These are phyloP conservation scores for Scaptomyza graminum DNA, from an alignment of 1,140 invertebrate species.

Conservation along the genomic window DNA sequence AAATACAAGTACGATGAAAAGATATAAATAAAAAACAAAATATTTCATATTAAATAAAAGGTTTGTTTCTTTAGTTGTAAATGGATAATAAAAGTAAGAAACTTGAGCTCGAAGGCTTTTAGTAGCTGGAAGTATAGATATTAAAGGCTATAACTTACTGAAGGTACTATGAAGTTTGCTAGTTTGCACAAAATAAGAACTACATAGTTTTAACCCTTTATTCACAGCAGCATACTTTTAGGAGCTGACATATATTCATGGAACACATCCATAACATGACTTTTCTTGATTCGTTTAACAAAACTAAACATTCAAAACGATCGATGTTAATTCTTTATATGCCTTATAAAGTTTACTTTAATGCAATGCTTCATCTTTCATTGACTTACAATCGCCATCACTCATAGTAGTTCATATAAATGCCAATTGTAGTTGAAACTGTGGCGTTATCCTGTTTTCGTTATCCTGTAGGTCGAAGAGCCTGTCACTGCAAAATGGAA, in stretches of 20 bases:
- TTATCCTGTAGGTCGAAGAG: slow-evolving; percentile 16
- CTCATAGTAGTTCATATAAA: background rate
- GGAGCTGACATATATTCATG: background rate
- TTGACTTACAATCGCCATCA: background rate
- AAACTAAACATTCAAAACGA: too few relatives aligned
- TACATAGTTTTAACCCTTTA: background rate
- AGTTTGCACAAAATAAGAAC: too few relatives aligned
- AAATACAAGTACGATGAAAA: slow-evolving; percentile 66
- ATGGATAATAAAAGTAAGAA: too few relatives aligned
- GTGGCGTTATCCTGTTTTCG: slow-evolving; percentile 8
- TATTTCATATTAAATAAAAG: slow-evolving; percentile 70
- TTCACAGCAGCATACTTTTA: slow-evolving; percentile 50
- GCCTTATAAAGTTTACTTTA: background rate
- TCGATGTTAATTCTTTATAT: background rate
- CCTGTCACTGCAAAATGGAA: slow-evolving; percentile 73
- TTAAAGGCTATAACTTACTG: too few relatives aligned
- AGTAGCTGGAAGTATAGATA: too few relatives aligned
- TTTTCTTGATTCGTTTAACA: too few relatives aligned
- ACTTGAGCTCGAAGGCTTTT: too few relatives aligned
- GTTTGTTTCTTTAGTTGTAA: too few relatives aligned
- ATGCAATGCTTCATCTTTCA: background rate
- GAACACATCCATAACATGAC: too few relatives aligned
- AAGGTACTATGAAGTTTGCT: too few relatives aligned
- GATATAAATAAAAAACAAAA: slow-evolving; percentile 68
- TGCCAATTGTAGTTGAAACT: slow-evolving; percentile 4